These are phyloP conservation scores for Epinotia nisella DNA, from an alignment of 2,888 invertebrate species.

Conservation along the genomic window DNA sequence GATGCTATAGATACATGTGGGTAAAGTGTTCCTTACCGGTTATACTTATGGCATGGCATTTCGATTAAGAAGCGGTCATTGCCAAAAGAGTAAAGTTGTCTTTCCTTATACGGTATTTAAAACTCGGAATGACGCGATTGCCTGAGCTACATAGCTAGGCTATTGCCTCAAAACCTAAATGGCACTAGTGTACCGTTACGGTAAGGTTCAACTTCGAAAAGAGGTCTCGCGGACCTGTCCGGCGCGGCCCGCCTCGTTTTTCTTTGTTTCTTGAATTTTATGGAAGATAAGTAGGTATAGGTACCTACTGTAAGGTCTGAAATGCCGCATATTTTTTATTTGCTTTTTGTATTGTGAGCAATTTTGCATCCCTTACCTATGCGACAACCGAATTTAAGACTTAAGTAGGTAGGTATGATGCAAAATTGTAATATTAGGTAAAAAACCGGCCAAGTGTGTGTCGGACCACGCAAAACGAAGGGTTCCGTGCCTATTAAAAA, in stretches of 20 bases:
- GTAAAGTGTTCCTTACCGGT: conserved; percentile 42
- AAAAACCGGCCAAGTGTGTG: too few relatives aligned
- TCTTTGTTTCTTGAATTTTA: conserved; percentile 62
- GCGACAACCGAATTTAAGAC: neutral
- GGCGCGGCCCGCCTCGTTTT: conserved; percentile 66
- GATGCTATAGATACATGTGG: conserved; percentile 14
- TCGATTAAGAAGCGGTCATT: conserved; percentile 74
- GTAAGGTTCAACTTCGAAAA: conserved; percentile 70
- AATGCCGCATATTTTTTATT: neutral
- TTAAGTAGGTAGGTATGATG: too few relatives aligned
- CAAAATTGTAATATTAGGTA: too few relatives aligned
- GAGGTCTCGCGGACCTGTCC: conserved; percentile 65
- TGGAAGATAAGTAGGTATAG: conserved; percentile 36
- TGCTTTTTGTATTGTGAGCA: conserved; percentile 9
- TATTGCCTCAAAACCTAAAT: conserved; percentile 62
- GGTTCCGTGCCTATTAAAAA: too few relatives aligned
- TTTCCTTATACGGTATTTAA: conserved; percentile 78
- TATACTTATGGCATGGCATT: conserved; percentile 61
- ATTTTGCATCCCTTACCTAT: neutral
- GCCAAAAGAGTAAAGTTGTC: conserved; percentile 78
- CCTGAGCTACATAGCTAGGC: conserved; percentile 58
- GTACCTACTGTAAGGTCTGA: conserved; percentile 7
- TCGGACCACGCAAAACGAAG: too few relatives aligned
- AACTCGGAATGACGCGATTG: conserved; percentile 67
- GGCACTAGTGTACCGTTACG: conserved; percentile 59